Percentiles rank a stretch among this genome's conserved stretches.
phyloP scores from a whole-genome alignment of 2,888 invertebrate genomes.

The Perizoma flavofasciatum region DNA sequence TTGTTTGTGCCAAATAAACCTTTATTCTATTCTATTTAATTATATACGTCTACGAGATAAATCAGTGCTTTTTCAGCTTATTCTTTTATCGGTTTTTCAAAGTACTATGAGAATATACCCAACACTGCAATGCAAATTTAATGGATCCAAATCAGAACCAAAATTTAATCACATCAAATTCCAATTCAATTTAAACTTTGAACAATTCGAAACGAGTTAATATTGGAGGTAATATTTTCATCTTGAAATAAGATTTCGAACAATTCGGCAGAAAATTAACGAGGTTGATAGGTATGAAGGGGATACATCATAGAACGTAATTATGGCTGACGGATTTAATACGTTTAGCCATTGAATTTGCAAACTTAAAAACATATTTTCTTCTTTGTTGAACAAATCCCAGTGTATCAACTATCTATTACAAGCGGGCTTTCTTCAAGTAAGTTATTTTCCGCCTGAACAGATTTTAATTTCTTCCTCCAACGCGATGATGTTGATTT shows the following conservation, averaged over 20 bases:
- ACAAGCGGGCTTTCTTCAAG: constrained; percentile 59
- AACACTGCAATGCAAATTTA: neutral
- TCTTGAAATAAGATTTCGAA: neutral
- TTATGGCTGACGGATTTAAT: neutral
- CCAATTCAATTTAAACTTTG: constrained; percentile 16
- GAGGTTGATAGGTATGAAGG: too few species aligned
- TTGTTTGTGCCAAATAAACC: too few species aligned
- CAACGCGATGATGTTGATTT: constrained; percentile 23
- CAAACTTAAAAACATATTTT: neutral
- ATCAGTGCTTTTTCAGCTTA: too few species aligned
- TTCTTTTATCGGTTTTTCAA: too few species aligned
- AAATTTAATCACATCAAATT: constrained; percentile 23
- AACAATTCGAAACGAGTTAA: constrained; percentile 12
- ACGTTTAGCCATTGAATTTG: neutral
- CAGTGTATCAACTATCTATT: constrained; percentile 44
- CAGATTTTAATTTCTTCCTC: constrained; percentile 59
- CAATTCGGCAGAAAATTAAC: neutral
- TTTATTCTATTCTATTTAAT: too few species aligned
- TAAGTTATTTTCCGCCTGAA: constrained; percentile 72
- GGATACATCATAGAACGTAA: too few species aligned
- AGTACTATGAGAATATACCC: neutral
- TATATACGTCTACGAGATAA: too few species aligned
- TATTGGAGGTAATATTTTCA: constrained; percentile 7
- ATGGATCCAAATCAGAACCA: constrained; percentile 5
- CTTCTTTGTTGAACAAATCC: constrained; percentile 22